phyloP scores from a whole-genome alignment of 1,140 invertebrate species.

The Drosophila pallidifrons region DNA sequence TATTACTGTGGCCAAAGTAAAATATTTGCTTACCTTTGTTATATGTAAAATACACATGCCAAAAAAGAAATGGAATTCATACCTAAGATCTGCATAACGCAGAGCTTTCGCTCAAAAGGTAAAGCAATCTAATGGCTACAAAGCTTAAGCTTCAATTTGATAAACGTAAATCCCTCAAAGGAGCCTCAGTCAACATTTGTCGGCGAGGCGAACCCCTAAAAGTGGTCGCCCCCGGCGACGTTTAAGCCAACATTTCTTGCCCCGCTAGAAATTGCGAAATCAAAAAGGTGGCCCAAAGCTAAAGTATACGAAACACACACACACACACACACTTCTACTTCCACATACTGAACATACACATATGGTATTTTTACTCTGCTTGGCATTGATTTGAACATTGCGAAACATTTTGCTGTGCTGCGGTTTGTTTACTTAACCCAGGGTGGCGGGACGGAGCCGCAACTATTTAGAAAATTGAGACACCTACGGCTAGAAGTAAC shows the following conservation, averaged over 20 bases:
- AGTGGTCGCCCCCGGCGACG: conserved; percentile 33
- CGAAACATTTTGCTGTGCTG: conserved; percentile 45
- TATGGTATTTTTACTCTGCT: conserved; percentile 24
- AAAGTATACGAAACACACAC: neutral
- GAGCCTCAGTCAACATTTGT: conserved; percentile 35
- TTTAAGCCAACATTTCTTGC: neutral
- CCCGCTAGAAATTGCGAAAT: conserved; percentile 42
- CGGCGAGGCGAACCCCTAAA: conserved; percentile 52
- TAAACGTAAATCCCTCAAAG: conserved; percentile 65
- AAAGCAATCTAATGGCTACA: conserved; percentile 61
- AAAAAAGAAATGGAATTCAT: neutral
- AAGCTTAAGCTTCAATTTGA: conserved; percentile 74
- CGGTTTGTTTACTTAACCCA: conserved; percentile 46
- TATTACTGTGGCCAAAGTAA: neutral
- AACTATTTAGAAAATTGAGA: conserved; percentile 82
- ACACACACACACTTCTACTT: neutral
- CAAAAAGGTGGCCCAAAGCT: conserved; percentile 64
- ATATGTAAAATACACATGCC: conserved; percentile 14
- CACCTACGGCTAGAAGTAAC: conserved; percentile 60
- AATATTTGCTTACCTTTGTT: conserved; percentile 4
- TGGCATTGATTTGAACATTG: conserved; percentile 71
- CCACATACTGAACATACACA: neutral
- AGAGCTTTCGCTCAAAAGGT: conserved; percentile 23
- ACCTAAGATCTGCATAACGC: conserved; percentile 8
- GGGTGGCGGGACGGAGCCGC: conserved; percentile 16